A percentile compares a stretch with the other conserved stretches of the same genome.
These are phyloP conservation scores for Bombylius major DNA, from an alignment of 2,888 invertebrate genomes.

Conservation along the genomic window DNA sequence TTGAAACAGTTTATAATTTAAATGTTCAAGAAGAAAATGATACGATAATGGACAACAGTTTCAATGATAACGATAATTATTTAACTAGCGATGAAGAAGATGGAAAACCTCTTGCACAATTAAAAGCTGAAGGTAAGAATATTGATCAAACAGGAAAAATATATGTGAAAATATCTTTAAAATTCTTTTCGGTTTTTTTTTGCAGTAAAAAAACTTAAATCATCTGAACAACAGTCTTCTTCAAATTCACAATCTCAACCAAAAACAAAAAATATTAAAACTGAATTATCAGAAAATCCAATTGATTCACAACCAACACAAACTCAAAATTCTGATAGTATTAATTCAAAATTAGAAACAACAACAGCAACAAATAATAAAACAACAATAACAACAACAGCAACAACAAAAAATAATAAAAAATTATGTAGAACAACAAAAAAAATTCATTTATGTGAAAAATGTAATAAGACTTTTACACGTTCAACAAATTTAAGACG, in stretches of 20 bases:
- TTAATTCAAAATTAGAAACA: background rate
- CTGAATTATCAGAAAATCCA: too few relatives aligned
- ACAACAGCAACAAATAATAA: background rate
- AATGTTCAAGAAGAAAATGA: too few relatives aligned
- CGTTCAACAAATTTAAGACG: slow-evolving; percentile 33
- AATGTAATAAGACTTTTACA: slow-evolving; percentile 33
- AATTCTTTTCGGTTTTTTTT: background rate
- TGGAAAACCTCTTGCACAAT: slow-evolving; percentile 15
- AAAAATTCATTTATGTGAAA: slow-evolving; percentile 20
- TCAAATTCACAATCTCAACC: too few relatives aligned
- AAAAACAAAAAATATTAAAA: too few relatives aligned
- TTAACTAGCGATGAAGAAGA: slow-evolving; percentile 28
- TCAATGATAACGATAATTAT: slow-evolving; percentile 19
- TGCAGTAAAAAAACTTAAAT: too few relatives aligned
- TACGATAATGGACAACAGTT: too few relatives aligned
- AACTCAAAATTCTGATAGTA: too few relatives aligned
- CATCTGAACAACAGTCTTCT: too few relatives aligned
- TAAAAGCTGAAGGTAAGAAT: slow-evolving; percentile 1
- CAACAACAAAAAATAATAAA: background rate
- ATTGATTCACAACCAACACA: too few relatives aligned
- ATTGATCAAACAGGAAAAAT: background rate
- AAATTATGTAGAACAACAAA: background rate
- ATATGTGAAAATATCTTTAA: background rate
- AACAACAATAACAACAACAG: background rate
- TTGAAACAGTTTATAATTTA: too few relatives aligned